Conservation (phyloP, 2,797 vertebrate species). For the Mormyrus hasselquistii region DNA sequence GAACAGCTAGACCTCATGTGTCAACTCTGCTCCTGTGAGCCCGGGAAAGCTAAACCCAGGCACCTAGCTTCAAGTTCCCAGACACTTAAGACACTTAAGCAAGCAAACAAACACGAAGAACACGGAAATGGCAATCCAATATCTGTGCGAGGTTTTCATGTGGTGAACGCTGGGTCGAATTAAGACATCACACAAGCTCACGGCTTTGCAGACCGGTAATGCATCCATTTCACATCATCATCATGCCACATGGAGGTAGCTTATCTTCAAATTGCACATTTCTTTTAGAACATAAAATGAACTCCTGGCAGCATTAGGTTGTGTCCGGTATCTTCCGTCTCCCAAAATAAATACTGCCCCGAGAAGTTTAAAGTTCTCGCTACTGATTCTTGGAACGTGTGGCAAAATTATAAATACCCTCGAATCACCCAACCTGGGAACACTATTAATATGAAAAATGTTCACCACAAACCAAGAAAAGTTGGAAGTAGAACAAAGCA, state of each 20-base stretch:
- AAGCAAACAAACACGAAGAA: neutral
- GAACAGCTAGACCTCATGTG: neutral
- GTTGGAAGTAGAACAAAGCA: neutral
- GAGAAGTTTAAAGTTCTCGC: neutral
- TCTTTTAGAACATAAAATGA: neutral
- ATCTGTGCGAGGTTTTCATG: neutral
- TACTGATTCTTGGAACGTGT: neutral
- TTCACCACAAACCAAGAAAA: neutral
- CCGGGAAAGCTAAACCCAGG: slow-evolving; percentile 29
- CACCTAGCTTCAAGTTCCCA: neutral
- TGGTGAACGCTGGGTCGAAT: neutral
- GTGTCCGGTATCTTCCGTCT: neutral
- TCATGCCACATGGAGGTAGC: neutral
- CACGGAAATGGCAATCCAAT: neutral
- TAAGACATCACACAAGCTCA: neutral
- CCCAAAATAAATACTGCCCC: neutral
- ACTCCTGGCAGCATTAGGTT: neutral
- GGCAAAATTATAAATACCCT: neutral
- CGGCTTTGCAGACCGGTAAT: neutral
- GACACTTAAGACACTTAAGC: neutral
- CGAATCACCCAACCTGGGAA: neutral
- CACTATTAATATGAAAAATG: neutral
- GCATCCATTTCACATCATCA: neutral
- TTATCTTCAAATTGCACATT: neutral
- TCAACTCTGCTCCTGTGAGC: slow-evolving; percentile 50